Evolutionary conservation across 2,888 invertebrate species (phyloP), one percentile per base, ranked within the genome.

Genomic region (Cloeon dipterum): DNA sequence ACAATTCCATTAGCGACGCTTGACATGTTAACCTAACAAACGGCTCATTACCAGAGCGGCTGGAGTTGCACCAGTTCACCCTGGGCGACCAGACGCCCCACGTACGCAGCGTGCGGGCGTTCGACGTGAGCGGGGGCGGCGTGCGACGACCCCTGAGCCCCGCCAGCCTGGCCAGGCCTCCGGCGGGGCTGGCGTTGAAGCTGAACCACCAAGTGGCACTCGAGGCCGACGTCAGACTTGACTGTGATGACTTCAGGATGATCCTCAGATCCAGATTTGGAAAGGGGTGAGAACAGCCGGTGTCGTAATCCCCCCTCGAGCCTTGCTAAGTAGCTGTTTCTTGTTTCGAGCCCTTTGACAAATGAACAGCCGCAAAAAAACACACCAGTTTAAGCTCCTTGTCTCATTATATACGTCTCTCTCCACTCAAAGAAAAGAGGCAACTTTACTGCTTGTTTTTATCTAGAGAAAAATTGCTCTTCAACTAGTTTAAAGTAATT

Each of bases 191-290:
- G 19, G 38, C 42, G 4, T 26, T 37, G 5, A 36, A 38, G 13
- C 21, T 36, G 5, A 34, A 44, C 48, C 55, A 52, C 45, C 54
- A 59, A 45, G 46, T 64, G 17, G 59, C 61, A 5, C 44, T 65
- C 26, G 61, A 63, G 48, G 56, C 58, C 5, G 59, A 62, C 36
- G 47, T 62, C 4, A 55, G 54, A 13, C 50, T 62, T 25, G 53
- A 58, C 42, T 59, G 59, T 44, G 62, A 63, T 32, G 61, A 63
- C 45, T 65, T 63, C 46, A 53, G 57, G 33, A 61, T 63, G 60
- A 54, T 62, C 35, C 57, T 64, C 41, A 50, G 54, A 3, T 55
- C 62, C 2, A 50, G 58, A 16, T 55, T 56, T 39, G 56, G 58
- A 23, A 56, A 55, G 47, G 57, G 55, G 57, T 59, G 39, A 46